These are phyloP conservation scores for Sminthurides aquaticus DNA, from an alignment of 2,888 invertebrate species.

Conservation along the genomic window DNA sequence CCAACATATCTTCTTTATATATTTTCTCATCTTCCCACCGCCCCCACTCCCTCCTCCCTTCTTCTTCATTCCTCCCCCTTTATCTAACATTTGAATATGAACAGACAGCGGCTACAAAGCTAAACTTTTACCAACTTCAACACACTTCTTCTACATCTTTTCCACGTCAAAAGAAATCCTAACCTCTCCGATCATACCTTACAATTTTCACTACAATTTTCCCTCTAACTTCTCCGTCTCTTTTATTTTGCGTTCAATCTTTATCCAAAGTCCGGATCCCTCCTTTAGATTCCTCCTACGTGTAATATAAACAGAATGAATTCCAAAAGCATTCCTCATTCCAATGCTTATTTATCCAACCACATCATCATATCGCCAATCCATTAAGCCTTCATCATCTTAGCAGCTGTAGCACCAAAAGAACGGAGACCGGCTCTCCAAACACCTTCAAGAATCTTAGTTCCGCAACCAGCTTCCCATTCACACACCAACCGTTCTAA, in stretches of 20 bases:
- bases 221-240: background rate
- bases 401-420: slow-evolving; percentile 28
- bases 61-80: too few species aligned
- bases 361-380: slow-evolving; percentile 29
- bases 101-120: background rate
- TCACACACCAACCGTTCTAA: too few species aligned
- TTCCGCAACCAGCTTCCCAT: too few species aligned
- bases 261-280: too few species aligned
- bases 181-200: too few species aligned
- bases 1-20: background rate
- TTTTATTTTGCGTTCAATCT: background rate
- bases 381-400: slow-evolving; percentile 43
- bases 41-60: too few species aligned
- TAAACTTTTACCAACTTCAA: too few species aligned
- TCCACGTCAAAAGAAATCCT: too few species aligned
- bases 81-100: slow-evolving; percentile 15
- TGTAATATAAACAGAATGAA: background rate
- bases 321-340: background rate
- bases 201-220: too few species aligned
- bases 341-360: slow-evolving; percentile 39
- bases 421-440: background rate
- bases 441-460: too few species aligned
- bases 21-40: background rate
- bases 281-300: too few species aligned
- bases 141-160: background rate